These are phyloP conservation scores for Capitella teleta DNA, from an alignment of 1,140 invertebrate species.

Conservation along the genomic window DNA sequence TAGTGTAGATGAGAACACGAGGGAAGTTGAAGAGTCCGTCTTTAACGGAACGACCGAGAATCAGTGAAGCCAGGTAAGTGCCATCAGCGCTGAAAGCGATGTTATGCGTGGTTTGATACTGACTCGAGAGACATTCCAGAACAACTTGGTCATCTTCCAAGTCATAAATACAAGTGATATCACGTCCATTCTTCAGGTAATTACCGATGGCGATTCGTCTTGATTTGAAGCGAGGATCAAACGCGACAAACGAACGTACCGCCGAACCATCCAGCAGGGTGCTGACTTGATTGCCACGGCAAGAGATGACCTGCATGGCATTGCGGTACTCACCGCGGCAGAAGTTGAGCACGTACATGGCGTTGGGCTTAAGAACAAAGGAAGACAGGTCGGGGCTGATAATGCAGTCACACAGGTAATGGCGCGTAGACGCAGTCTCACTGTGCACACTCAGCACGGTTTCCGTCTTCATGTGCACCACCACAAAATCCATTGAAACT, in stretches of 20 bases:
- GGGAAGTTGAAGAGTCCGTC: slow-evolving; percentile 16
- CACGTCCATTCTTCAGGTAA: slow-evolving; percentile 5
- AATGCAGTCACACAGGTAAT: slow-evolving; percentile 14
- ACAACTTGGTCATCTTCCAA: slow-evolving; percentile 1
- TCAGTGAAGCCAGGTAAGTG: slow-evolving; percentile 10
- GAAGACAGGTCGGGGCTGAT: slow-evolving; percentile 13
- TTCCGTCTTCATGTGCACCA: slow-evolving; percentile 13
- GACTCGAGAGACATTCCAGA: neutral
- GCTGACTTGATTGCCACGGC: slow-evolving; percentile 7
- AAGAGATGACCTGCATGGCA: slow-evolving; percentile 11
- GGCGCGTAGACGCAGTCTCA: slow-evolving; percentile 6
- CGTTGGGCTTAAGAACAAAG: slow-evolving; percentile 14
- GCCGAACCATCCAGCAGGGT: slow-evolving; percentile 9
- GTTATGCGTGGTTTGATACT: slow-evolving; percentile 15
- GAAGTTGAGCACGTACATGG: slow-evolving; percentile 15
- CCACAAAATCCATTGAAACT: slow-evolving; percentile 15
- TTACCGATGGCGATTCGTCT: slow-evolving; percentile 10
- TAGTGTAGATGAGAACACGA: slow-evolving; percentile 10
- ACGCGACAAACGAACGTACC: slow-evolving; percentile 11
- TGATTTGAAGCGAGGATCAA: slow-evolving; percentile 10
- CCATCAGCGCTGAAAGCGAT: slow-evolving; percentile 13
- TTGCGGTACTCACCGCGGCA: slow-evolving; percentile 11
- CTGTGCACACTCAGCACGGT: slow-evolving; percentile 9
- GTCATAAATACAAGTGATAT: slow-evolving; percentile 13
- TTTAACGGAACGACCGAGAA: slow-evolving; percentile 14